Conservation (phyloP, 2,888 invertebrate genomes). For the Brachyopa scutellaris region DNA sequence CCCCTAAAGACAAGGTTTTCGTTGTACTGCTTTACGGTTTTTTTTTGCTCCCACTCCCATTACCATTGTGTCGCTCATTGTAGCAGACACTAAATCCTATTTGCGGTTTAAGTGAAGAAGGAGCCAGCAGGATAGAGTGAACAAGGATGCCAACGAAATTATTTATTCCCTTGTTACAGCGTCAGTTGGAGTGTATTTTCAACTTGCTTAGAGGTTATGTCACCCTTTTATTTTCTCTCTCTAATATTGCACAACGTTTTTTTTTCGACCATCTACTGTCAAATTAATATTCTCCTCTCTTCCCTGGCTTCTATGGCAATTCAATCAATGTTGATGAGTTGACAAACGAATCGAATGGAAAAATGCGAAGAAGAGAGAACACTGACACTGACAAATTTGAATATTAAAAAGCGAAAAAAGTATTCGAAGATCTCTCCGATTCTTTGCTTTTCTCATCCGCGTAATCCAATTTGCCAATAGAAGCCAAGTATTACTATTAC, state of each 20-base stretch:
- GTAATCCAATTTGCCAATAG: slow-evolving; percentile 69
- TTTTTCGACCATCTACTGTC: slow-evolving; percentile 52
- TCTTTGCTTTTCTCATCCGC: slow-evolving; percentile 46
- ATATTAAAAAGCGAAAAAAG: slow-evolving; percentile 69
- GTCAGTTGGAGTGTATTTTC: slow-evolving; percentile 62
- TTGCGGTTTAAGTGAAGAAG: slow-evolving; percentile 61
- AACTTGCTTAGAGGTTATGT: slow-evolving; percentile 70
- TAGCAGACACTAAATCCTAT: slow-evolving; percentile 72
- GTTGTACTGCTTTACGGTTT: slow-evolving; percentile 50
- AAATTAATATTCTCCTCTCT: slow-evolving; percentile 49
- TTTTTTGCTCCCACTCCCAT: not conserved
- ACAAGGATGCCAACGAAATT: slow-evolving; percentile 56
- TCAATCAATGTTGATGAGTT: slow-evolving; percentile 70
- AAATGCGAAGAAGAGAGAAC: not conserved
- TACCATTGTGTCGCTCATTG: slow-evolving; percentile 59
- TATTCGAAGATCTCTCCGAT: slow-evolving; percentile 43
- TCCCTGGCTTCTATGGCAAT: slow-evolving; percentile 39
- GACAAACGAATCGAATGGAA: slow-evolving; percentile 60
- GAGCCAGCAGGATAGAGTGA: not conserved
- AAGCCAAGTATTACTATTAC: slow-evolving; percentile 42
- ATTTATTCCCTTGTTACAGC: slow-evolving; percentile 70
- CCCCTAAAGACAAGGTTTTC: slow-evolving; percentile 54
- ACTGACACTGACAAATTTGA: slow-evolving; percentile 60
- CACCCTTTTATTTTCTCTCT: slow-evolving; percentile 27
- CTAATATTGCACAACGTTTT: slow-evolving; percentile 27